Conservation (phyloP, 2,797 vertebrate genomes). For the Mus minutoides region DNA sequence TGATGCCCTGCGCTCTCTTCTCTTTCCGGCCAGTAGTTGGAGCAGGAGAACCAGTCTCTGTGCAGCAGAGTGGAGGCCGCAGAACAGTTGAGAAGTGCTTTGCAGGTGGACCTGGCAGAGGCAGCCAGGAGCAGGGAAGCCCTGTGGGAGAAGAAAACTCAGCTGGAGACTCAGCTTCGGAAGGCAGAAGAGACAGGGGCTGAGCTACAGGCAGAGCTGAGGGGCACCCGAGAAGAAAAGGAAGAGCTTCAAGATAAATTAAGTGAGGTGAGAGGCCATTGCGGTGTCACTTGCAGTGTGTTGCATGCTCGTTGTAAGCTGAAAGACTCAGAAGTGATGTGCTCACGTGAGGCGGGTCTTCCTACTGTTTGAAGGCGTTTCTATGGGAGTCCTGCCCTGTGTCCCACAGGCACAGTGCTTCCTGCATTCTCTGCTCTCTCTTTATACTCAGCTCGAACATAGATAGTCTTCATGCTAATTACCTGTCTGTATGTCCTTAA, state of each 20-base stretch:
- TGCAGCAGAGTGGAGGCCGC: constrained; percentile 82
- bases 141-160: constrained; percentile 84
- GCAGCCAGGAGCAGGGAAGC: constrained; percentile 78
- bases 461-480: not conserved
- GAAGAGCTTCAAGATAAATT: constrained; percentile 82
- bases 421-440: not conserved
- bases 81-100: constrained; percentile 83
- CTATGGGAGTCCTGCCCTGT: not conserved
- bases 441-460: not conserved
- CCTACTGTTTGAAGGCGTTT: not conserved
- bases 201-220: constrained; percentile 85
- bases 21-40: constrained; percentile 75
- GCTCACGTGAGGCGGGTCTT: not conserved
- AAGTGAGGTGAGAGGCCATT: constrained; percentile 80
- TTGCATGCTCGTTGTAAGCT: not conserved
- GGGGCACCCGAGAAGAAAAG: constrained; percentile 85
- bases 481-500: not conserved
- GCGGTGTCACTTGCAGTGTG: not conserved
- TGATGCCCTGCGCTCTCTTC: not conserved
- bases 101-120: constrained; percentile 85
- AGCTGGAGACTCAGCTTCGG: constrained; percentile 88
- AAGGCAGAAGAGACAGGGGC: constrained; percentile 80
- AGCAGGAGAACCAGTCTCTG: constrained; percentile 88
- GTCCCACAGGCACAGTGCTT: not conserved
- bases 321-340: constrained; percentile 4